A percentile compares a stretch with the other conserved stretches of the same genome.
Evolutionary conservation across 2,797 vertebrate genomes (phyloP).

Genomic region (Danio aesculapii): DNA sequence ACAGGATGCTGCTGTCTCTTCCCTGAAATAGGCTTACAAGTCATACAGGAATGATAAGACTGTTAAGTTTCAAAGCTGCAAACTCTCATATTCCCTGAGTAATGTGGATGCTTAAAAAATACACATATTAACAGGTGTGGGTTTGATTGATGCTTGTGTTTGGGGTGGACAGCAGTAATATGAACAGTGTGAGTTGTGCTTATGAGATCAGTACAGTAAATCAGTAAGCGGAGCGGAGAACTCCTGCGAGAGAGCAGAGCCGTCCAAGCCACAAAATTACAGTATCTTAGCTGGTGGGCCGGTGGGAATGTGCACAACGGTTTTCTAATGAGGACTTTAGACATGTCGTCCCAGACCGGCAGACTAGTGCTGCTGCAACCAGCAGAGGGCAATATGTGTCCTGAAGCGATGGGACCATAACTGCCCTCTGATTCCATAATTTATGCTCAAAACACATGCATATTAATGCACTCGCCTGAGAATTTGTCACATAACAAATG

Average conservation of each 20-base stretch:
- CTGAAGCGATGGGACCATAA: slow-evolving; percentile 46
- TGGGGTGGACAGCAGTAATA: slow-evolving; percentile 48
- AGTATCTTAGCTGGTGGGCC: slow-evolving; percentile 79
- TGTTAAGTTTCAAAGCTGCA: slow-evolving; percentile 25
- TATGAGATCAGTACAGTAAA: slow-evolving; percentile 57
- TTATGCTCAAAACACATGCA: not conserved
- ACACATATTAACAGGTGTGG: slow-evolving; percentile 41
- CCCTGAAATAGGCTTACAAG: slow-evolving; percentile 11
- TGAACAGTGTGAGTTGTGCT: slow-evolving; percentile 40
- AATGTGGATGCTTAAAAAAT: not conserved
- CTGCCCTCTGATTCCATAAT: not conserved
- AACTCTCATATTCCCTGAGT: slow-evolving; percentile 14
- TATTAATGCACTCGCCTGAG: not conserved
- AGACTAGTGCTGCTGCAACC: slow-evolving; percentile 58
- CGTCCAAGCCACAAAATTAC: slow-evolving; percentile 79
- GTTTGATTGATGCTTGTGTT: slow-evolving; percentile 37
- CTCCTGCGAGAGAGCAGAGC: slow-evolving; percentile 69
- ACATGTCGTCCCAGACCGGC: slow-evolving; percentile 74
- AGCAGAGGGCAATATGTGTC: slow-evolving; percentile 74
- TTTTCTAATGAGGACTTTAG: slow-evolving; percentile 78
- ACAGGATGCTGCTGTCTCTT: not conserved
- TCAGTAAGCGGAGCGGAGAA: slow-evolving; percentile 62
- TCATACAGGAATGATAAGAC: slow-evolving; percentile 28
- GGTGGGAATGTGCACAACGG: slow-evolving; percentile 73
- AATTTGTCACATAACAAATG: not conserved